Evolutionary conservation across 2,797 vertebrate species (phyloP).

Genomic region (Smutsia gigantea): DNA sequence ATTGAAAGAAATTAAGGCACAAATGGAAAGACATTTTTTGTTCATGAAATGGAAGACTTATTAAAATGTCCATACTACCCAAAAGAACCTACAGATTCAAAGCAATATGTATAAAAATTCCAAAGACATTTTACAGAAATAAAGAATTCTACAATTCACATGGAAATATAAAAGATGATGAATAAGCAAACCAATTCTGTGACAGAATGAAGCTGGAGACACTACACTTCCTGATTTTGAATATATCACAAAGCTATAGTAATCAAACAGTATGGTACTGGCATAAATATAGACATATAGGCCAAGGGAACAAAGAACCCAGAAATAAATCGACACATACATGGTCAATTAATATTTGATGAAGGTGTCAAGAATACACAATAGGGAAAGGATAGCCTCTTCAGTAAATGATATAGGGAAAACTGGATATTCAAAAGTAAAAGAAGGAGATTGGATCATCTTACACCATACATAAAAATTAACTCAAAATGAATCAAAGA

Average conservation of each 20-base stretch:
- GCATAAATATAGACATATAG: neutral
- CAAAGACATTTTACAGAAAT: neutral
- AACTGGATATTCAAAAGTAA: neutral
- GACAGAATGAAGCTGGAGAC: neutral
- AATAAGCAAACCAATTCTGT: neutral
- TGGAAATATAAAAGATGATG: neutral
- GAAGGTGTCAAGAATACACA: neutral
- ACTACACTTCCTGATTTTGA: neutral
- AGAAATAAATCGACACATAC: neutral
- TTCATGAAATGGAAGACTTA: neutral
- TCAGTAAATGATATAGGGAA: neutral
- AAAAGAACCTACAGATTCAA: neutral
- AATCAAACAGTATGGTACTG: neutral
- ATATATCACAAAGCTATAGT: neutral
- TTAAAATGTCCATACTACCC: neutral
- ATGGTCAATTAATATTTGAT: neutral
- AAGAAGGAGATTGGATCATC: neutral
- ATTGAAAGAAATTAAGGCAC: neutral
- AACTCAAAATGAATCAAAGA: neutral
- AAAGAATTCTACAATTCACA: neutral
- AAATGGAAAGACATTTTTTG: neutral
- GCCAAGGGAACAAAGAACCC: neutral
- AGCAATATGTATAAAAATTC: neutral
- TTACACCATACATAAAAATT: neutral
- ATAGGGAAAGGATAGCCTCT: too few relatives aligned